Percentiles rank a stretch among this genome's conserved stretches.
These are phyloP conservation scores for Hippopotamus amphibius DNA, from an alignment of 2,113 vertebrate genomes.

Conservation along the genomic window DNA sequence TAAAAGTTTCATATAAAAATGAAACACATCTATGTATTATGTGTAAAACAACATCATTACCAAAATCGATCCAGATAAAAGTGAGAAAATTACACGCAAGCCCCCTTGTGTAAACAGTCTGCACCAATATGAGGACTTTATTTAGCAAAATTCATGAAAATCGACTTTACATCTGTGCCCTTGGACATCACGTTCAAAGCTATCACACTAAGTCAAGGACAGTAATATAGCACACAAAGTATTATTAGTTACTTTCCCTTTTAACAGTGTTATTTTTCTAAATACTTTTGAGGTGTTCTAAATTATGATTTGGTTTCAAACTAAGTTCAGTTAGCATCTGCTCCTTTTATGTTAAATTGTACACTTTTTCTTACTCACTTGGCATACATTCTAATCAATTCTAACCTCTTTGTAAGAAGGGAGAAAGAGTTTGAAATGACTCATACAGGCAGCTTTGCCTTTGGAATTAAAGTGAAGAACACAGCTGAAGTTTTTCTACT, in stretches of 20 bases:
- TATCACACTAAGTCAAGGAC: background rate
- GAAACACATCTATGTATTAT: background rate
- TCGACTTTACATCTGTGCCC: background rate
- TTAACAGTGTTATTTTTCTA: slow-evolving; percentile 6
- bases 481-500: background rate
- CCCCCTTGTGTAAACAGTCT: background rate
- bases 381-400: background rate
- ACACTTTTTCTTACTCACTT: slow-evolving; percentile 3
- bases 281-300: background rate
- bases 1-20: background rate
- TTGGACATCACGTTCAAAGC: background rate
- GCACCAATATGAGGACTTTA: background rate
- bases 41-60: background rate
- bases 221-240: background rate
- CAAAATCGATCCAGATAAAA: background rate
- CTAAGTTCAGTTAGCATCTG: background rate
- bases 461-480: background rate
- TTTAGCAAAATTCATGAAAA: slow-evolving; percentile 22
- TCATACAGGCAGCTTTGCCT: background rate
- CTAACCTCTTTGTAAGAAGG: background rate
- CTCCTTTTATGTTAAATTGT: background rate
- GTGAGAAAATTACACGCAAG: background rate
- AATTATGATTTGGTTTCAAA: slow-evolving; percentile 35
- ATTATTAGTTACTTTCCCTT: background rate
- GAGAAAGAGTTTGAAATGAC: background rate